These are phyloP conservation scores for Tridacna gigas DNA, from an alignment of 2,888 invertebrate species.

Conservation along the genomic window DNA sequence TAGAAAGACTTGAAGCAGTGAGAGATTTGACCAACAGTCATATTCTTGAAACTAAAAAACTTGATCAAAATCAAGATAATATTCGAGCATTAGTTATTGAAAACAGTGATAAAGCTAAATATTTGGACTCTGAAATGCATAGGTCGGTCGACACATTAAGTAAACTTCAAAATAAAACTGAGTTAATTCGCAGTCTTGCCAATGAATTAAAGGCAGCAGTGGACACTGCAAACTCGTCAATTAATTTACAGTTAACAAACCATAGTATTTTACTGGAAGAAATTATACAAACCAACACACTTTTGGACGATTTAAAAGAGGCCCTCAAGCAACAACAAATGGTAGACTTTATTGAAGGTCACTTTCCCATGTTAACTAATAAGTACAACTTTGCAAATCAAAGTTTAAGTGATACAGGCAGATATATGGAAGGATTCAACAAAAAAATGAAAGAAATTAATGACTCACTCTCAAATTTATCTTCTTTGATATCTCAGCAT, in stretches of 20 bases:
- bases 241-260: neutral
- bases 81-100: no score
- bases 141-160: no score
- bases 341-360: slow-evolving; percentile 36
- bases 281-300: neutral
- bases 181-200: no score
- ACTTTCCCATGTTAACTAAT: slow-evolving; percentile 44
- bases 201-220: no score
- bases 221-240: neutral
- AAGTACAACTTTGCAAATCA: slow-evolving; percentile 37
- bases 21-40: no score
- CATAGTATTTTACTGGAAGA: neutral
- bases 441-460: neutral
- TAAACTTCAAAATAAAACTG: no score
- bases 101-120: no score
- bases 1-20: no score
- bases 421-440: neutral
- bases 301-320: neutral
- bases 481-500: neutral
- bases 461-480: neutral
- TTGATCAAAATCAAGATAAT: no score
- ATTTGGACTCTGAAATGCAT: no score
- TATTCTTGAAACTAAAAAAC: no score
- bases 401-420: slow-evolving; percentile 9
- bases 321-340: slow-evolving; percentile 37